phyloP scores from a whole-genome alignment of 2,113 vertebrate genomes.

The Neolamprologus tretocephalus region DNA sequence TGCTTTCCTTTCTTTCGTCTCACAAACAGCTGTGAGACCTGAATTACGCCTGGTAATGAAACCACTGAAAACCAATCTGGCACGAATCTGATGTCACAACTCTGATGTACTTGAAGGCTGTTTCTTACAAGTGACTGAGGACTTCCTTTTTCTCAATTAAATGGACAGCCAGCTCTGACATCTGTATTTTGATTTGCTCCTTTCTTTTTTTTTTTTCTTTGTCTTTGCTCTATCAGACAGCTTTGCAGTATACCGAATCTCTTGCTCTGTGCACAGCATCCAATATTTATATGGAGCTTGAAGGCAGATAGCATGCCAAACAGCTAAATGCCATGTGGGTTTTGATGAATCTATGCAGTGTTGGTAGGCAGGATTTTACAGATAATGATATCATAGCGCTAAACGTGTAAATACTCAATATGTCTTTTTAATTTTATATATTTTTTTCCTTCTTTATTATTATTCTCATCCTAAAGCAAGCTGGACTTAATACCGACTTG shows the following conservation, averaged over 20 bases:
- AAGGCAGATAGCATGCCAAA: constrained; percentile 7
- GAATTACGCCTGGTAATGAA: neutral
- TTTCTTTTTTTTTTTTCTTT: neutral
- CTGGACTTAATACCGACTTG: constrained; percentile 2
- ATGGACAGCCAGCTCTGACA: neutral
- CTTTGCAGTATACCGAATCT: neutral
- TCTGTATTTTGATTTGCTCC: neutral
- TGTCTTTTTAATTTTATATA: neutral
- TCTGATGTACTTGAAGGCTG: neutral
- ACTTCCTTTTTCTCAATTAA: constrained; percentile 15
- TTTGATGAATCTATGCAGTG: constrained; percentile 6
- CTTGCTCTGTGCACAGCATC: neutral
- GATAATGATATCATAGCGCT: neutral
- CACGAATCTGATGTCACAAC: constrained; percentile 21
- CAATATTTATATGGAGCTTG: constrained; percentile 24
- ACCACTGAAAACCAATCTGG: constrained; percentile 11
- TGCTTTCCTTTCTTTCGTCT: neutral
- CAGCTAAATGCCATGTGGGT: neutral
- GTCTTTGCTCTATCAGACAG: neutral
- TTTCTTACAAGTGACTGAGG: neutral
- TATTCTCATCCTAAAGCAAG: constrained; percentile 19
- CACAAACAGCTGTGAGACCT: neutral
- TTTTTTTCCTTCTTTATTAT: constrained; percentile 19
- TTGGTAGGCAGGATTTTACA: constrained; percentile 4
- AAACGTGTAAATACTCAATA: constrained; percentile 10